A percentile compares a stretch with the other conserved stretches of the same genome.
Evolutionary conservation across 2,113 vertebrate species (phyloP).

Genomic region (Malurus elegans): DNA sequence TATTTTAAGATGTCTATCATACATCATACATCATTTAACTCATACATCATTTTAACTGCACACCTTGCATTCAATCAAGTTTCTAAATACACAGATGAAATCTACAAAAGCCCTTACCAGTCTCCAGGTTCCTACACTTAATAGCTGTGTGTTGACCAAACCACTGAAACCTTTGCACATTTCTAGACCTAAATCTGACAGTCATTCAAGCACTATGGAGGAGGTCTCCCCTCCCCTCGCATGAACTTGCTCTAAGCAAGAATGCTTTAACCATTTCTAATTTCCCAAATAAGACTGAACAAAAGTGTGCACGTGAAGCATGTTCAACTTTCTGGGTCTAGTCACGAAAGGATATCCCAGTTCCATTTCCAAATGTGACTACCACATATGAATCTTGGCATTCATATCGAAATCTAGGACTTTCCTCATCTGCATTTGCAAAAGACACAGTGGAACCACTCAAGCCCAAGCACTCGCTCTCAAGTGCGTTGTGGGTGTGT

Average conservation of each 20-base stretch:
- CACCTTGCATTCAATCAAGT: neutral
- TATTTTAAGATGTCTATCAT: neutral
- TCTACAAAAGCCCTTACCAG: neutral
- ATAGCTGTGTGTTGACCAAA: neutral
- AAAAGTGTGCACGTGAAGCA: neutral
- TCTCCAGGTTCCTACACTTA: neutral
- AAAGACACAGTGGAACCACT: neutral
- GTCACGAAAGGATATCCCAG: neutral
- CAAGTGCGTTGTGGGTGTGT: neutral
- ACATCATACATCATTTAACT: neutral
- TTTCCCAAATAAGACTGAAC: neutral
- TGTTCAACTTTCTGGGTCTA: neutral
- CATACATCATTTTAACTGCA: neutral
- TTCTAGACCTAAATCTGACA: neutral
- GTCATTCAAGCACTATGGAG: neutral
- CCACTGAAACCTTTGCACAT: neutral
- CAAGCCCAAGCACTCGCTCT: fast-evolving
- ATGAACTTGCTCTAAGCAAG: neutral
- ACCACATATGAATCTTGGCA: neutral
- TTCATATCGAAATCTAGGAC: neutral
- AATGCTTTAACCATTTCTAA: neutral
- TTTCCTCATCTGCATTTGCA: neutral
- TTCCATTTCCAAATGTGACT: neutral
- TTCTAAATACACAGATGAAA: neutral
- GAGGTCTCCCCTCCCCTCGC: neutral